phyloP scores from a whole-genome alignment of 2,113 vertebrate species.

The Amphiprion percula region DNA sequence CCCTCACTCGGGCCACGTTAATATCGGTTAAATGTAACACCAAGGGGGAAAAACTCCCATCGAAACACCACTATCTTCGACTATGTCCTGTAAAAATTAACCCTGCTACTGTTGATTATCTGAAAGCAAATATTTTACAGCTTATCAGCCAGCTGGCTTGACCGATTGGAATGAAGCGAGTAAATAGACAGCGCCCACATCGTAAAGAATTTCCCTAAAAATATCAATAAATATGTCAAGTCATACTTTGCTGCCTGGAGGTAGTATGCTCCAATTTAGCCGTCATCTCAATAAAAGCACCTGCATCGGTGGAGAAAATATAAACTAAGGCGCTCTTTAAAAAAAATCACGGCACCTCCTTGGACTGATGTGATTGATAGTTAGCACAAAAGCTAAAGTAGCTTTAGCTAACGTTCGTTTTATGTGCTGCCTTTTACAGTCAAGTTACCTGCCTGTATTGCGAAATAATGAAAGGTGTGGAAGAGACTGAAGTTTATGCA shows the following conservation, averaged over 20 bases:
- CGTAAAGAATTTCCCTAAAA: not conserved
- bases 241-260: not conserved
- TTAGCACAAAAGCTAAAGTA: conserved; percentile 47
- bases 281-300: too few relatives aligned
- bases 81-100: not conserved
- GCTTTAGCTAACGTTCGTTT: conserved; percentile 21
- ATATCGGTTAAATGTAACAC: not conserved
- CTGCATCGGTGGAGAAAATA: not conserved
- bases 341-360: conserved; percentile 58
- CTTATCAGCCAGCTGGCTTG: not conserved
- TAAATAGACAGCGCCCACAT: conserved; percentile 64
- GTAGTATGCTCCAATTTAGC: not conserved
- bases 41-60: not conserved
- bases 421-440: not conserved
- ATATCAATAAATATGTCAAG: conserved; percentile 2
- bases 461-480: not conserved
- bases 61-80: not conserved
- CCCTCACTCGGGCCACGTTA: conserved; percentile 50
- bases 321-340: not conserved
- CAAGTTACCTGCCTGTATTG: not conserved
- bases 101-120: not conserved
- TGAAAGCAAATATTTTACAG: not conserved
- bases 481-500: not conserved
- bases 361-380: conserved; percentile 27
- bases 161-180: not conserved